These are phyloP conservation scores for Girardinus metallicus DNA, from an alignment of 2,797 vertebrate genomes.

Conservation along the genomic window DNA sequence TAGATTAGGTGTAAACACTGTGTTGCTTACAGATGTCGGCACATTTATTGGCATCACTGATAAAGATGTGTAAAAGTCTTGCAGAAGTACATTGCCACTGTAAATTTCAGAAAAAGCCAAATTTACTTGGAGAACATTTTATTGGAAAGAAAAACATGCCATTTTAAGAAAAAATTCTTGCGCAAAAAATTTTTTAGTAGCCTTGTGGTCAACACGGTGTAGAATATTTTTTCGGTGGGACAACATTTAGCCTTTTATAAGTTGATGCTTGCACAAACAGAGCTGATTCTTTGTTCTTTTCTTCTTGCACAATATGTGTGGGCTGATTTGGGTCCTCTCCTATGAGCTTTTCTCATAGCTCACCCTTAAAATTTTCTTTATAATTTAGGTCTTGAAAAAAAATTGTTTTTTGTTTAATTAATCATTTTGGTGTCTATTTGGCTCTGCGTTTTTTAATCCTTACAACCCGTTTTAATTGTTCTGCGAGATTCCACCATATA, in stretches of 20 bases:
- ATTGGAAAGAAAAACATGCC: no score
- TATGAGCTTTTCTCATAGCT: neutral
- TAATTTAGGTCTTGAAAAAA: neutral
- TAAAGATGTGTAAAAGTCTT: neutral
- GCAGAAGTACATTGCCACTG: neutral
- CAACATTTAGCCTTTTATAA: neutral
- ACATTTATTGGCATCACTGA: neutral
- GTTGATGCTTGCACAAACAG: neutral
- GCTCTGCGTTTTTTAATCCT: no score
- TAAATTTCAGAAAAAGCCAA: neutral
- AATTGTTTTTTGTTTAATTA: neutral
- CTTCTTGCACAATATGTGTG: neutral
- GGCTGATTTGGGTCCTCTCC: neutral
- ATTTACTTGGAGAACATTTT: neutral
- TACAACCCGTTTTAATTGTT: no score
- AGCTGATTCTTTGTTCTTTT: neutral
- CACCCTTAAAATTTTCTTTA: neutral
- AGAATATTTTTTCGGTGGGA: neutral
- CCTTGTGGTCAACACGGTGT: neutral
- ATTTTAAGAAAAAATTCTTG: neutral
- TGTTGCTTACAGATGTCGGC: neutral
- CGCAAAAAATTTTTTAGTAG: neutral
- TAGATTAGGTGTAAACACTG: slow-evolving; percentile 31
- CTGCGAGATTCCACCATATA: no score
- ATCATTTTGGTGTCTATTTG: no score